A percentile compares a stretch with the other conserved stretches of the same genome.
These are phyloP conservation scores for Bruchidius siliquastri DNA, from an alignment of 2,888 invertebrate genomes.

Conservation along the genomic window DNA sequence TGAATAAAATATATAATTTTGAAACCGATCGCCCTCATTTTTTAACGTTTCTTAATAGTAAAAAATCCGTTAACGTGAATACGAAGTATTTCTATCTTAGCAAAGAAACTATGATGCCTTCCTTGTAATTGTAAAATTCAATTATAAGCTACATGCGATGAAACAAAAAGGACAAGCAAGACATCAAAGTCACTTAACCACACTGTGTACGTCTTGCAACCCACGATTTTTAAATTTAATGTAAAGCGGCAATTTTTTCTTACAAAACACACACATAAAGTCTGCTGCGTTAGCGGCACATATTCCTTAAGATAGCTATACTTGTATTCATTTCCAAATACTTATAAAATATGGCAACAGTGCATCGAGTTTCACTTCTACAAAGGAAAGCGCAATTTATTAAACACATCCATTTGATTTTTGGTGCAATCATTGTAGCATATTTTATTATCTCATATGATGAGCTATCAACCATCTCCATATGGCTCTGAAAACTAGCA, in stretches of 20 bases:
- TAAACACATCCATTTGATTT: background rate
- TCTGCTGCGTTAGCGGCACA: conserved; percentile 23
- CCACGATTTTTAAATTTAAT: conserved; percentile 42
- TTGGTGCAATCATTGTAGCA: background rate
- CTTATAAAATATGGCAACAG: conserved; percentile 13
- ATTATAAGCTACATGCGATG: no score
- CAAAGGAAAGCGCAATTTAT: background rate
- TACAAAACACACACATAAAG: conserved; percentile 24
- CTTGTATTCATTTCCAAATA: conserved; percentile 28
- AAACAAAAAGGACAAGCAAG: no score
- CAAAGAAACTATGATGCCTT: background rate
- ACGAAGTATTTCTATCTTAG: conserved; percentile 34
- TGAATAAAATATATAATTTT: no score
- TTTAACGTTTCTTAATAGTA: background rate
- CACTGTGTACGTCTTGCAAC: conserved; percentile 32
- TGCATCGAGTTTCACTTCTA: background rate
- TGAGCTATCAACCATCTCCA: no score
- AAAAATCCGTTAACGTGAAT: conserved; percentile 19
- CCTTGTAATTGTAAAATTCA: conserved; percentile 12
- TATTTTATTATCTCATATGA: background rate
- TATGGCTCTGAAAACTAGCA: no score
- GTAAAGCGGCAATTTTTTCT: conserved; percentile 22
- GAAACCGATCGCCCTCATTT: background rate
- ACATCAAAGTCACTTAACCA: background rate
- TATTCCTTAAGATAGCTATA: conserved; percentile 38